Conservation (phyloP, 2,797 vertebrate genomes). For the Chrysocyon brachyurus region DNA sequence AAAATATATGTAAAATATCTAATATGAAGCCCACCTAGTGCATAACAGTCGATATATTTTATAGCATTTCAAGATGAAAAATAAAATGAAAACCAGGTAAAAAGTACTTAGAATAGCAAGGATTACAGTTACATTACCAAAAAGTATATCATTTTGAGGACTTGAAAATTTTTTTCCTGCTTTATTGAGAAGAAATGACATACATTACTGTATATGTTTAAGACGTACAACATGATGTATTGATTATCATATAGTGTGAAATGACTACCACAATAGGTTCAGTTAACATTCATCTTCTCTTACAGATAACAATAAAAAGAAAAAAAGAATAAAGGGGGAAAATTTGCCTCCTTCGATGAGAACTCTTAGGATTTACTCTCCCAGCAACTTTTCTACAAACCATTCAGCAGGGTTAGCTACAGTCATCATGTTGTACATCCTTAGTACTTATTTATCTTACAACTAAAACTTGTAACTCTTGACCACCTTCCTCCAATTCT, state of each 20-base stretch:
- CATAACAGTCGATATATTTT: not conserved
- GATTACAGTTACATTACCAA: not conserved
- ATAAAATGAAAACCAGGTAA: slow-evolving; percentile 32
- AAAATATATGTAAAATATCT: not conserved
- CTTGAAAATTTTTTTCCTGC: not conserved
- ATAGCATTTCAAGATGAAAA: not conserved
- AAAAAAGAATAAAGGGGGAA: not conserved
- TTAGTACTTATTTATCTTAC: not conserved
- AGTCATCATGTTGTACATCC: not conserved
- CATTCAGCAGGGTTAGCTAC: not conserved
- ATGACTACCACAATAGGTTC: not conserved
- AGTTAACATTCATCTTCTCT: not conserved
- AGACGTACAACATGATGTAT: not conserved
- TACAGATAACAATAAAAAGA: not conserved
- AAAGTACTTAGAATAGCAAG: not conserved
- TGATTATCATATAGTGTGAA: not conserved
- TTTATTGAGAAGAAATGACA: not conserved
- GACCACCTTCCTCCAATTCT: not conserved
- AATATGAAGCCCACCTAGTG: not conserved
- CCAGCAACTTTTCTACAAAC: not conserved
- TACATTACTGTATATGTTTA: not conserved
- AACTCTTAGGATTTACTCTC: not conserved
- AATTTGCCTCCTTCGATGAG: not conserved
- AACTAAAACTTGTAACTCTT: not conserved
- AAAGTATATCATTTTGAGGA: not conserved